Evolutionary conservation across 92 coral and sea anemone genomes (phyloP).

Genomic region (Epizoanthus stellaris): DNA sequence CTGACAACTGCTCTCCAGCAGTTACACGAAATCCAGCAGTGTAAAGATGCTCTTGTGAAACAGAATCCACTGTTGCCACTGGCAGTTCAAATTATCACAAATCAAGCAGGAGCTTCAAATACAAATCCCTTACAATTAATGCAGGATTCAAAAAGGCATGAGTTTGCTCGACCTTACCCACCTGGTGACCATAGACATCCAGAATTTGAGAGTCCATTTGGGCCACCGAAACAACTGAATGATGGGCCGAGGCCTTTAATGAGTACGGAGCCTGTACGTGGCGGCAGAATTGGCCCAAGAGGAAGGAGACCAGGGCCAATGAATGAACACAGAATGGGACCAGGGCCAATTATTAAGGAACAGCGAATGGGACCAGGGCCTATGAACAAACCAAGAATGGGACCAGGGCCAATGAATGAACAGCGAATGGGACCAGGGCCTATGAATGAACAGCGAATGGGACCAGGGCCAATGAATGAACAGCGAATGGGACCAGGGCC

Average conservation of each 20-base stretch:
- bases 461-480: background rate
- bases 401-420: background rate
- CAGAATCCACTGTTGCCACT: conserved; percentile 27
- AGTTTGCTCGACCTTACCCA: conserved; percentile 33
- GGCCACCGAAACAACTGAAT: background rate
- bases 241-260: background rate
- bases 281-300: background rate
- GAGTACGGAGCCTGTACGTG: background rate
- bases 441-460: background rate
- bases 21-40: conserved; percentile 20
- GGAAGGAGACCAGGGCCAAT: background rate
- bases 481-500: background rate
- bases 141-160: conserved; percentile 6
- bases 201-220: background rate
- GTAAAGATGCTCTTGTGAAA: conserved; percentile 35
- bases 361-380: background rate
- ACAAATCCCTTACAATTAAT: background rate
- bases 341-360: background rate
- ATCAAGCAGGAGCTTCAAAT: conserved; percentile 23
- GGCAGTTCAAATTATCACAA: conserved; percentile 16
- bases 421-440: conserved; percentile 7
- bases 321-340: background rate
- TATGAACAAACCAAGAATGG: background rate
- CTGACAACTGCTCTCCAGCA: conserved; percentile 14
- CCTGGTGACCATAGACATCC: conserved; percentile 13